These are phyloP conservation scores for Dendrophyllia cribrosa DNA, from an alignment of 64 coral and sea anemone genomes.

Conservation along the genomic window DNA sequence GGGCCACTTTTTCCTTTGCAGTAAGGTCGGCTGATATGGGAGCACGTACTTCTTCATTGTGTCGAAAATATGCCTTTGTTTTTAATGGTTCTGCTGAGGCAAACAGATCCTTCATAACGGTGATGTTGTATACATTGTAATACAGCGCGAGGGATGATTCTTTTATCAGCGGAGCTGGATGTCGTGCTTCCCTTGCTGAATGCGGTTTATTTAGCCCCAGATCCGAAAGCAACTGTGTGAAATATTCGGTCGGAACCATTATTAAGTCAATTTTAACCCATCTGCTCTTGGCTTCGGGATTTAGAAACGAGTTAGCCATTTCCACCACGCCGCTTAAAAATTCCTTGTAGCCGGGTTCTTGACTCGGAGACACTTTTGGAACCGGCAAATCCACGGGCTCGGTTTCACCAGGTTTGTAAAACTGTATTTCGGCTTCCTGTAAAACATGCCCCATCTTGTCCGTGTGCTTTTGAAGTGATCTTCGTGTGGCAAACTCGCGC, in stretches of 20 bases:
- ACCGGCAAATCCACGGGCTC: slow-evolving; percentile 37
- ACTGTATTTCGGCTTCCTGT: not conserved
- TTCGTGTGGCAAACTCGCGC: not conserved
- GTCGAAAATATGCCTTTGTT: slow-evolving; percentile 22
- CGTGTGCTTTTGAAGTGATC: not conserved
- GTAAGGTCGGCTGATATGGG: not conserved
- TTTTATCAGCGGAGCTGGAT: not conserved
- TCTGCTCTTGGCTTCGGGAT: not conserved
- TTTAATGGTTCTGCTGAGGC: slow-evolving; percentile 25
- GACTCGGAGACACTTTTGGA: not conserved
- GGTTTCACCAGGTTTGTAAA: slow-evolving; percentile 21
- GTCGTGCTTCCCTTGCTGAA: slow-evolving; percentile 10
- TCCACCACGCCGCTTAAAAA: slow-evolving; percentile 33
- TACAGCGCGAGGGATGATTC: not conserved
- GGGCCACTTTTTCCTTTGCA: not conserved
- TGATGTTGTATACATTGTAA: too few species aligned
- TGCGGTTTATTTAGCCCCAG: slow-evolving; percentile 3
- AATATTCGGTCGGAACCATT: slow-evolving; percentile 3
- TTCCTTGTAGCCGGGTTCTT: slow-evolving; percentile 21
- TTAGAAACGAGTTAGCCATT: slow-evolving; percentile 28
- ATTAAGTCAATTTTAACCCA: slow-evolving; percentile 30
- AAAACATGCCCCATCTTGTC: not conserved
- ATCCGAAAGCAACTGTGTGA: not conserved
- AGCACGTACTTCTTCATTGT: slow-evolving; percentile 10
- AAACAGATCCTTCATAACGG: too few species aligned